These are phyloP conservation scores for Melinaea menophilus DNA, from an alignment of 2,888 invertebrate species.

Conservation along the genomic window DNA sequence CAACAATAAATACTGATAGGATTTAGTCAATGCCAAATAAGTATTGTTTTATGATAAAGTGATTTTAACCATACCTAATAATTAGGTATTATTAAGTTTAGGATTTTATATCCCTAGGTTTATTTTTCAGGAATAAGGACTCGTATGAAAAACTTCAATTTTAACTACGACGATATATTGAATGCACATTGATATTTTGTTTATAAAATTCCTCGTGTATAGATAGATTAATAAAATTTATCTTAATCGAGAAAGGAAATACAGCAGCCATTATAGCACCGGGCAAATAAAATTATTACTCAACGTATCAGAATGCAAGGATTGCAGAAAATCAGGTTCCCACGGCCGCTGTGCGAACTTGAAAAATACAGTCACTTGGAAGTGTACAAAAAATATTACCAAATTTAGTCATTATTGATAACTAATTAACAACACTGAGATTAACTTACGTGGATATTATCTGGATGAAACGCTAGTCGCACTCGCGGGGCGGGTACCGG, in stretches of 20 bases:
- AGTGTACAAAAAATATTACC: neutral
- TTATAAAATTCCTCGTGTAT: too few relatives aligned
- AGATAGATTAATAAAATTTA: neutral
- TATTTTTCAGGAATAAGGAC: too few relatives aligned
- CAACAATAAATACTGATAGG: too few relatives aligned
- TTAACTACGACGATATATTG: too few relatives aligned
- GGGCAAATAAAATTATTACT: conserved; percentile 45
- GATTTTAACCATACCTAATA: too few relatives aligned
- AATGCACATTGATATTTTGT: too few relatives aligned
- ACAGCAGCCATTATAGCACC: conserved; percentile 18
- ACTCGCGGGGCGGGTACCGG: conserved; percentile 65
- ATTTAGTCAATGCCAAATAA: too few relatives aligned
- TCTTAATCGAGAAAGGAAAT: conserved; percentile 6
- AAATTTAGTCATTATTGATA: neutral
- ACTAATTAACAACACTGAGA: neutral
- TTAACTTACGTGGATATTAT: conserved; percentile 69
- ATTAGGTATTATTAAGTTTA: too few relatives aligned
- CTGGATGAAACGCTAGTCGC: conserved; percentile 65
- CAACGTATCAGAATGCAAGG: conserved; percentile 57
- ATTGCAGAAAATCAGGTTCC: conserved; percentile 68
- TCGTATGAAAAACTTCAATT: too few relatives aligned
- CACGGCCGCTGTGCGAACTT: conserved; percentile 40
- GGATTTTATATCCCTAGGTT: too few relatives aligned
- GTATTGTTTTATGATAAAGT: too few relatives aligned
- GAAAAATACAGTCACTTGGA: conserved; percentile 17